A percentile compares a stretch with the other conserved stretches of the same genome.
phyloP scores from a whole-genome alignment of 2,888 invertebrate species.

The Caenorhabditis panamensis region DNA sequence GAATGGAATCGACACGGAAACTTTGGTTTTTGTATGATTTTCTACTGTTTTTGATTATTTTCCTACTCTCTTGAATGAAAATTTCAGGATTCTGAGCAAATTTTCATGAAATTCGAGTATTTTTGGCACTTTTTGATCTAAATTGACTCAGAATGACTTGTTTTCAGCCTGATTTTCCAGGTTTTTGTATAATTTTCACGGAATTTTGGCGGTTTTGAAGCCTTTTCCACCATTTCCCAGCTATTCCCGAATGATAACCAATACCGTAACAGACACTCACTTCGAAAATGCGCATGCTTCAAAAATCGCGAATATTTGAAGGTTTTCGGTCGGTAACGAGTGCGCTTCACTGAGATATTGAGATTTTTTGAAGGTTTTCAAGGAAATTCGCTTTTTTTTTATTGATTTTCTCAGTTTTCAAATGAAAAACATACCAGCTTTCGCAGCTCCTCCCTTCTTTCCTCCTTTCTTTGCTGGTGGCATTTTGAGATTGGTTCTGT shows the following conservation, averaged over 20 bases:
- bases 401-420: no score
- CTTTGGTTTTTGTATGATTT: no score
- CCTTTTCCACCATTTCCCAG: neutral
- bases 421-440: slow-evolving; percentile 5
- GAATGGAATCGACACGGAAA: no score
- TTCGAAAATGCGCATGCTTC: slow-evolving; percentile 45
- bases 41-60: no score
- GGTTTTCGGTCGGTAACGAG: slow-evolving; percentile 36
- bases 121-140: no score
- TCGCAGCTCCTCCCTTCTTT: slow-evolving; percentile 59
- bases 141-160: no score
- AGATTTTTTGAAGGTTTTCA: no score
- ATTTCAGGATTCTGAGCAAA: no score
- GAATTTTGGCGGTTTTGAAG: neutral
- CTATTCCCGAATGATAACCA: neutral
- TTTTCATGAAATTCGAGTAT: no score
- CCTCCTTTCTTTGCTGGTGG: slow-evolving; percentile 63
- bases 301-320: slow-evolving; percentile 38
- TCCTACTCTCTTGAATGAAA: no score
- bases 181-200: no score
- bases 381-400: neutral
- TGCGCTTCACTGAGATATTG: slow-evolving; percentile 28
- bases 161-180: no score
- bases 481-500: slow-evolving; percentile 26
- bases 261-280: neutral